Base-by-base conservation (phyloP, 2,888 invertebrate species). In the Copidosoma aretas region DNA sequence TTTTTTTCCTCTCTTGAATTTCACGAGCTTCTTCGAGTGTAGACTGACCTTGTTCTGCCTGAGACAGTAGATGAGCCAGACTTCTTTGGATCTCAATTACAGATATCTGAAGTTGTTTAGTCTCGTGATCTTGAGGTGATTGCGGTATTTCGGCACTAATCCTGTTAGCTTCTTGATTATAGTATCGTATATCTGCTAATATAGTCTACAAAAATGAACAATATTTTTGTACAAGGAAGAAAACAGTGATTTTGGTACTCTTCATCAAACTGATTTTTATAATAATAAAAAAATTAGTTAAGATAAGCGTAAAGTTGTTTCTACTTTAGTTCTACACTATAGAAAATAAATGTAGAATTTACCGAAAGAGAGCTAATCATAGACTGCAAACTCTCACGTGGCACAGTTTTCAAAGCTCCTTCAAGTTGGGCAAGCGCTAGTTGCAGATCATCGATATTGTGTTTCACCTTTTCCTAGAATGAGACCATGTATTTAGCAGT, bases 311-410 rank as follows among this genome's bases (percentile, higher is more conserved):
- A 32, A 32, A 32, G 8, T 32, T 32, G 32, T 32, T 32, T 32
- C 32, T 32, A 32, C 32, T 32, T 32, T 32, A 32, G 32, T 32
- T 32, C 8, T 32, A 32, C 32, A 8, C 8, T 32, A n/a, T n/a
- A 32, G 8, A 32, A 32, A 5, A 8, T 8, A 32, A 46, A 46
- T 46, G 17, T 52, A 51, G n/a, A 60, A 60, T n/a, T 91, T 86
- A 93, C 93, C 90, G 87, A 87, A 54, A 93, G 86, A 75, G 90
- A 90, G 61, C 87, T 85, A 74, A 91, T 87, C 91, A 93, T 92
- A 64, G 89, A 87, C 74, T 89, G 88, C 76, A 92, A 88, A 81
- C 89, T 91, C 80, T 89, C 89, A 74, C 88, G 87, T 21, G 93
- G 92, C 75, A 93, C 86, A 79, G 88, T 88, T 67, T 88, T 86